Base-by-base conservation (phyloP, 53 echinoderm and acorn worm species). In the Astropecten irregularis region DNA sequence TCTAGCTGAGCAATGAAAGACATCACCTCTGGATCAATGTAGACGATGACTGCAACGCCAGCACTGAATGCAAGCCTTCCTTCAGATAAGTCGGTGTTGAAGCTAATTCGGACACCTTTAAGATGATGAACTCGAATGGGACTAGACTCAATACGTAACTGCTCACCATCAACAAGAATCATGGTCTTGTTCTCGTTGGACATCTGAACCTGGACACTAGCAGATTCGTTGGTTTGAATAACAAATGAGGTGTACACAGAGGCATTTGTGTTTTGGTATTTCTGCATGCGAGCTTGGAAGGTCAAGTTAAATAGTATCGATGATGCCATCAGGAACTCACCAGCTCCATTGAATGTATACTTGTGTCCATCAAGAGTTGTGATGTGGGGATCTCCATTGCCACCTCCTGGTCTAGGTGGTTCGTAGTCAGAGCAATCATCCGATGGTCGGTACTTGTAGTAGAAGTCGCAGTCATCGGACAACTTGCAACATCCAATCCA, bases 271-370 rank as follows among this genome's bases (percentile, higher is more conserved):
- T 68, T 73, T 1, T 47, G 38, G 25, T 54, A 53, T 6, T 15
- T 48, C 44, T 88, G 83, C 88, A 88, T 88, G 11, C 83, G 76
- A 42, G 60, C 82, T 68, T 87, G 87, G 37, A 87, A 82, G 14
- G 40, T 44, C 0, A 82, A 13, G 49, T 71, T 72, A 54, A 71
- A 39, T 3, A 72, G 36, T 4, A 32, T n/a, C 1, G 88, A 83
- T 1, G 30, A 69, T 26, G 72, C 61, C 9, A 88, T 54, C 56
- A 83, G 63, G 69, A 88, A 88, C 36, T 88, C 88, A 3, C 82
- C 87, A 26, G 82, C 87, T 22, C 87, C 87, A 35, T 87, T 87
- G 52, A 87, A 87, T 1, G 88, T 88, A 29, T 71, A 82, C 21
- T 70, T 54, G 9, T 63, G 66, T 18, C 83, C 73, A 48, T 88